Evolutionary conservation across 2,888 invertebrate genomes (phyloP).

Genomic region (Holacanthella duospinosa): DNA sequence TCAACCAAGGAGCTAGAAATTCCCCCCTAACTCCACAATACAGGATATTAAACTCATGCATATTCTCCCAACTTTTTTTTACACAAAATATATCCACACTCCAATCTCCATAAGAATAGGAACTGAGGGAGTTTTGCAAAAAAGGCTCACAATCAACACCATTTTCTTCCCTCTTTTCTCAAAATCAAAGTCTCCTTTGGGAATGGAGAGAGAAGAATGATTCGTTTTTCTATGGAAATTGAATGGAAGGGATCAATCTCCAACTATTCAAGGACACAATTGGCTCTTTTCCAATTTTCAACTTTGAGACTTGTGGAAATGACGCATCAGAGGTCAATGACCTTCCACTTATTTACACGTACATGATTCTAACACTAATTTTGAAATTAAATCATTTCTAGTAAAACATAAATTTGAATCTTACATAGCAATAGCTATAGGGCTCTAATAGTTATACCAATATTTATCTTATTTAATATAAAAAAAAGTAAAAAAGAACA

Average conservation of each 20-base stretch:
- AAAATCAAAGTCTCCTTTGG: constrained; percentile 1
- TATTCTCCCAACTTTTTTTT: not conserved
- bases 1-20: not conserved
- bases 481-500: too few relatives aligned
- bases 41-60: constrained; percentile 3
- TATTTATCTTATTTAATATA: too few relatives aligned
- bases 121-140: not conserved
- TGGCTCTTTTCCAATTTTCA: too few relatives aligned
- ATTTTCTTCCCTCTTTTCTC: not conserved
- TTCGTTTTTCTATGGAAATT: not conserved
- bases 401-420: too few relatives aligned
- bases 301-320: too few relatives aligned
- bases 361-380: too few relatives aligned
- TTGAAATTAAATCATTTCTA: too few relatives aligned
- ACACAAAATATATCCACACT: too few relatives aligned
- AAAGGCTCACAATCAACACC: not conserved
- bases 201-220: not conserved
- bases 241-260: not conserved
- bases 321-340: not conserved
- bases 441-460: too few relatives aligned
- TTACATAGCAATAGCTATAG: too few relatives aligned
- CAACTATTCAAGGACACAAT: not conserved
- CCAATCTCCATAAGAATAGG: not conserved
- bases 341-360: not conserved
- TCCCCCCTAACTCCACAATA: constrained; percentile 3